Conservation (phyloP, 1,140 invertebrate species). For the Microplitis mediator region DNA sequence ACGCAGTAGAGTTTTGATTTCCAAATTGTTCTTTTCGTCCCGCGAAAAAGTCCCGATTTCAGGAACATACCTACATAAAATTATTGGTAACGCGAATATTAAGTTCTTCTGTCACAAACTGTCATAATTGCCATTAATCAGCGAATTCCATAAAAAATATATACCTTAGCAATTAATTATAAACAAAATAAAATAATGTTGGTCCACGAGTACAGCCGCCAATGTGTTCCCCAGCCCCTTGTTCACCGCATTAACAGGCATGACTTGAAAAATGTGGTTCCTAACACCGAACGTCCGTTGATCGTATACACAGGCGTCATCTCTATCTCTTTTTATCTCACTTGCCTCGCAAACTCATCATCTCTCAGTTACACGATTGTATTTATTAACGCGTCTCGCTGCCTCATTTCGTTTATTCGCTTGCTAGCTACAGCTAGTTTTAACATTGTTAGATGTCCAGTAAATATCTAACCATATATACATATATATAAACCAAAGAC, state of each 20-base stretch:
- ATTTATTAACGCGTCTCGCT: slow-evolving; percentile 22
- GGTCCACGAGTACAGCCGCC: slow-evolving; percentile 43
- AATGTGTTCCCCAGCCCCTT: slow-evolving; percentile 40
- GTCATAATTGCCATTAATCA: too few species aligned
- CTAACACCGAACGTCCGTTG: slow-evolving; percentile 49
- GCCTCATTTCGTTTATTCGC: slow-evolving; percentile 45
- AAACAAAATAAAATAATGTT: background rate
- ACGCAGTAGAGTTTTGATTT: too few species aligned
- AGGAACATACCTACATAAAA: too few species aligned
- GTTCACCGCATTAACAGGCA: slow-evolving; percentile 56
- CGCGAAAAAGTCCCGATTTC: too few species aligned
- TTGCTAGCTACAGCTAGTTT: background rate
- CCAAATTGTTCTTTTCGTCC: too few species aligned
- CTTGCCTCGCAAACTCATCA: slow-evolving; percentile 5
- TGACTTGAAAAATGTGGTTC: slow-evolving; percentile 59
- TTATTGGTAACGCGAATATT: too few species aligned
- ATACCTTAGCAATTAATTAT: background rate
- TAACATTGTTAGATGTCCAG: background rate
- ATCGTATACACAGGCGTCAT: slow-evolving; percentile 43
- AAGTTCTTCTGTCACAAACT: too few species aligned
- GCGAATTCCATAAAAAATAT: background rate
- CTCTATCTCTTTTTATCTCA: slow-evolving; percentile 3
- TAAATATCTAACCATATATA: background rate
- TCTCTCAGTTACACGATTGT: slow-evolving; percentile 1
- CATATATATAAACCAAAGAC: slow-evolving; percentile 5